These are phyloP conservation scores for Selene dorsalis DNA, from an alignment of 2,797 vertebrate species.

Conservation along the genomic window DNA sequence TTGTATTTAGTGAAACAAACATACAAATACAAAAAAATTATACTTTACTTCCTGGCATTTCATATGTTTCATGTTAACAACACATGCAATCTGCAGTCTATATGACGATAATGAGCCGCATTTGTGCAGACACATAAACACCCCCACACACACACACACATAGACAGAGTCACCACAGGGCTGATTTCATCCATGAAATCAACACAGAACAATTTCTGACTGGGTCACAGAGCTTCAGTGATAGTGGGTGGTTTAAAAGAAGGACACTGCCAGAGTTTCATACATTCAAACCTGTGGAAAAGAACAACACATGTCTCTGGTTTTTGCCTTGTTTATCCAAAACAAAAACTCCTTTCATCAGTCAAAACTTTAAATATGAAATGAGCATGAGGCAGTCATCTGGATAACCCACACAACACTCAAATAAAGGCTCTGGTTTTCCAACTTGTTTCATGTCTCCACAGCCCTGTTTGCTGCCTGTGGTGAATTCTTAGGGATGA, in stretches of 20 bases:
- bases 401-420: background rate
- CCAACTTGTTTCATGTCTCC: background rate
- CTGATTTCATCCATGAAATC: constrained; percentile 44
- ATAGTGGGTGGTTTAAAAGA: constrained; percentile 33
- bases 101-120: constrained; percentile 33
- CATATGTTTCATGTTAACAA: constrained; percentile 25
- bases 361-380: background rate
- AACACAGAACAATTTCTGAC: constrained; percentile 32
- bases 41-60: background rate
- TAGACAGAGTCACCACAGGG: constrained; percentile 15
- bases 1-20: constrained; percentile 26
- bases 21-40: background rate
- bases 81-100: constrained; percentile 34
- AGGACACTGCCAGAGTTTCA: constrained; percentile 19
- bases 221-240: constrained; percentile 46
- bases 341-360: background rate
- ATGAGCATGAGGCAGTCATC: background rate
- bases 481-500: background rate
- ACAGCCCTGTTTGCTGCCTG: constrained; percentile 2
- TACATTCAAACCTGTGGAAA: background rate
- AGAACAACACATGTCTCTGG: background rate
- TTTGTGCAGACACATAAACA: constrained; percentile 19
- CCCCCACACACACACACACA: constrained; percentile 5
- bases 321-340: background rate
- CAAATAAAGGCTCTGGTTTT: background rate